phyloP scores from a whole-genome alignment of 2,113 vertebrate genomes.

The Lagopus leucura region DNA sequence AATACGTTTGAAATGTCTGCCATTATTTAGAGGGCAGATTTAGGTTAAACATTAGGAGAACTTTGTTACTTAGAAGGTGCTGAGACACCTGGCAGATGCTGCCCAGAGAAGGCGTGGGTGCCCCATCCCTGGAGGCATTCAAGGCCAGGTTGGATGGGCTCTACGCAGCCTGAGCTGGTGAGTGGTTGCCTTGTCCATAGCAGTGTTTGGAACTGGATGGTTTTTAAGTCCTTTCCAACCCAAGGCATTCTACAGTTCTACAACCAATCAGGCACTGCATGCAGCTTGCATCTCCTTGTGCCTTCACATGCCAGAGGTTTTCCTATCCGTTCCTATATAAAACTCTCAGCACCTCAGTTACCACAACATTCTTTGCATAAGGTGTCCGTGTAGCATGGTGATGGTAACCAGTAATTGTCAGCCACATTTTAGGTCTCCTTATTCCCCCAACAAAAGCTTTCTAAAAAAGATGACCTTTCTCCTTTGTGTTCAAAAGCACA shows the following conservation, averaged over 20 bases:
- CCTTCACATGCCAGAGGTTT: not conserved
- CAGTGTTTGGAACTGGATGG: not conserved
- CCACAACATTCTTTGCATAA: not conserved
- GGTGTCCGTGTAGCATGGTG: rapidly evolving
- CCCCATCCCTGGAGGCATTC: not conserved
- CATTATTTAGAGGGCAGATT: not conserved
- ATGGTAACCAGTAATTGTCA: not conserved
- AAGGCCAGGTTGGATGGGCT: not conserved
- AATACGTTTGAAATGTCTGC: not conserved
- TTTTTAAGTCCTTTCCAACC: not conserved
- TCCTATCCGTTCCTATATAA: not conserved
- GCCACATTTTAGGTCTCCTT: not conserved
- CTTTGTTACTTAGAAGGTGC: too few relatives aligned
- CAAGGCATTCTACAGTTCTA: not conserved
- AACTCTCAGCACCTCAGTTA: not conserved
- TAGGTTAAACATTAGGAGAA: too few relatives aligned
- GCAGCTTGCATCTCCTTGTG: not conserved
- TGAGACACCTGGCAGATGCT: not conserved
- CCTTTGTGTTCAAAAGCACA: not conserved
- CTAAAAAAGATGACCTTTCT: not conserved
- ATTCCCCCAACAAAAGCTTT: not conserved
- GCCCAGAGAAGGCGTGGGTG: not conserved
- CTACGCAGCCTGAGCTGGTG: not conserved
- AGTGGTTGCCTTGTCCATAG: not conserved
- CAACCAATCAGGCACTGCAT: rapidly evolving